Percentiles rank a stretch among this genome's conserved stretches.
Conservation (phyloP, 2,113 vertebrate species). For the Zosterops pallidus region DNA sequence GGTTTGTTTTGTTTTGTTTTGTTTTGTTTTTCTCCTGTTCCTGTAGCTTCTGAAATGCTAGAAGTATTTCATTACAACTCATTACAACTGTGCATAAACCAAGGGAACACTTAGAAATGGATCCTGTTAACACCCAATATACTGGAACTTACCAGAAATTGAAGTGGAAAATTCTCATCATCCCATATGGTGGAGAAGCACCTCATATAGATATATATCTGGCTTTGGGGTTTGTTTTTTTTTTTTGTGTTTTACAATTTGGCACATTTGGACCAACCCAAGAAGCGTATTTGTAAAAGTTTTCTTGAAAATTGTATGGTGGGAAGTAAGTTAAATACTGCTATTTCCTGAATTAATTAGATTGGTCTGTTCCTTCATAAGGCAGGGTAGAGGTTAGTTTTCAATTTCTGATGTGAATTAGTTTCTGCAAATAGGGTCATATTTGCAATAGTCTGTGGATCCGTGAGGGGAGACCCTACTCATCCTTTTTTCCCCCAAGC, state of each 20-base stretch:
- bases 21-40: neutral
- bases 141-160: neutral
- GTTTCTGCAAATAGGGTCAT: neutral
- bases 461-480: neutral
- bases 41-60: neutral
- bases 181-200: neutral
- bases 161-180: neutral
- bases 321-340: neutral
- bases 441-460: neutral
- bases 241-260: neutral
- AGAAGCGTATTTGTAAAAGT: neutral
- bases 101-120: neutral
- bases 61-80: neutral
- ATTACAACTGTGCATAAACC: neutral
- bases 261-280: neutral
- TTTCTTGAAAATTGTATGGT: neutral
- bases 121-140: neutral
- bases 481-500: neutral
- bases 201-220: neutral
- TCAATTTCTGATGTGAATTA: neutral
- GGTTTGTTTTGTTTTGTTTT: neutral
- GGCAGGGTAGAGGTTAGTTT: neutral
- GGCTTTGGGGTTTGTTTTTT: neutral
- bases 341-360: neutral
- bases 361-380: neutral